Evolutionary conservation across 2,797 vertebrate species (phyloP).

Genomic region (Spinus pinus): DNA sequence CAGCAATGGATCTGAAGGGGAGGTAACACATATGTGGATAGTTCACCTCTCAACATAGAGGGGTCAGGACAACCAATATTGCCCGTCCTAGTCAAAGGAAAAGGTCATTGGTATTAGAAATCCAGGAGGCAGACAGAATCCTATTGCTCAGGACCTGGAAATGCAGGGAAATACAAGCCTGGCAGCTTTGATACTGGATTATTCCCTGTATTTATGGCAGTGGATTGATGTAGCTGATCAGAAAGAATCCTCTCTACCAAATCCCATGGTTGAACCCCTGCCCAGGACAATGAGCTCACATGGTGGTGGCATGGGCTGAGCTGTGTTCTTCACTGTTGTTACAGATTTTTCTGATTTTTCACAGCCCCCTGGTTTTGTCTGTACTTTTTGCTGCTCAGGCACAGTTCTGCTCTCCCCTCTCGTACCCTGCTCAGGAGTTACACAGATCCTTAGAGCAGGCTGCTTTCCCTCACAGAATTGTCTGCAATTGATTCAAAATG

Average conservation of each 20-base stretch:
- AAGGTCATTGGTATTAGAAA: background rate
- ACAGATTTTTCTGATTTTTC: slow-evolving; percentile 25
- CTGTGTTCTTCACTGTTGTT: slow-evolving; percentile 20
- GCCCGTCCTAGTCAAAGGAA: background rate
- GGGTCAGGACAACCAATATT: background rate
- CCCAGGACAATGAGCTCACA: slow-evolving; percentile 10
- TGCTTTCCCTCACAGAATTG: background rate
- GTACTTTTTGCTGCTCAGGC: background rate
- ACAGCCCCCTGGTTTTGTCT: slow-evolving; percentile 6
- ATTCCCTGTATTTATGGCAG: background rate
- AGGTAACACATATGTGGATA: background rate
- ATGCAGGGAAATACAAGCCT: background rate
- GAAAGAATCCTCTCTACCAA: slow-evolving; percentile 13
- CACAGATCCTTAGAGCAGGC: rapidly evolving
- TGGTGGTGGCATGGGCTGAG: background rate
- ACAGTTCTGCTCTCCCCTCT: background rate
- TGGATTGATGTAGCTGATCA: background rate
- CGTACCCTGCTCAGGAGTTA: background rate
- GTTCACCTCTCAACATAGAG: background rate
- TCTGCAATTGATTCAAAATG: rapidly evolving
- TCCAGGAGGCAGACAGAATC: background rate
- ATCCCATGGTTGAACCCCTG: background rate
- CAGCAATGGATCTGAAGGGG: background rate
- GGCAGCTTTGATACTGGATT: background rate
- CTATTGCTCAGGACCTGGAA: background rate